Base-by-base conservation (phyloP, 2,888 invertebrate species). In the Erpobdella octoculata region DNA sequence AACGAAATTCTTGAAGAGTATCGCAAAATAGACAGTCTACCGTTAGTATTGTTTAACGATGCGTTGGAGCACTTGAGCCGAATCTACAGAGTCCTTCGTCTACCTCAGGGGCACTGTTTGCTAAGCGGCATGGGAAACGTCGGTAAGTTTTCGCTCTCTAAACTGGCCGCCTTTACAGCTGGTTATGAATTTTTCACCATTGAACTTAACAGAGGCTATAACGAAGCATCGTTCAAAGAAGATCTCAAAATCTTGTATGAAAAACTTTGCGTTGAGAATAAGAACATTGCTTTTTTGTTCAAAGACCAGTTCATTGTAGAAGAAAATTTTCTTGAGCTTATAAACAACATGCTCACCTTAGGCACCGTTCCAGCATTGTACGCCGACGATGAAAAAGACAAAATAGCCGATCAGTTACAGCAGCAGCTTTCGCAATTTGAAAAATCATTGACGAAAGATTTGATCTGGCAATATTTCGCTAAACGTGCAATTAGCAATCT, bases 321-420 rank as follows among this genome's bases (percentile, higher is more conserved):
- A 76, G 85, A 85, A 80, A 85, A 85, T 15, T 93, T 94, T 81
- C 83, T 93, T 73, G 93, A 94, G 83, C 86, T 91, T 75, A 90
- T 94, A 73, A 94, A 94, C 83, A 93, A 93, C 79, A 92, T 94
- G 81, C 83, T 94, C 72, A 92, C 91, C 83, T 90, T 91, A 70
- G 93, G 92, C 0, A 89, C 90, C 83, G 89, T 93, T 2, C 91
- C 93, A 0, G 89, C 93, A 0, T 83, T 94, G 46, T 94, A 91
- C 79, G 86, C 88, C 2, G 93, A 93, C 75, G 93, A 93, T 64
- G 93, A 94, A 76, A 93, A 91, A 78, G 93, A 93, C 75, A 86
- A 85, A 36, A 89, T 93, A 74, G 87, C 92, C 69, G 88, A 87
- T 74, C 80, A 87, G 2, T 81, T 82, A 21, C 46, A 21, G 21